Percentiles rank a stretch among this genome's conserved stretches.
Evolutionary conservation across 2,797 vertebrate genomes (phyloP).

Genomic region (Sebastes elongatus): DNA sequence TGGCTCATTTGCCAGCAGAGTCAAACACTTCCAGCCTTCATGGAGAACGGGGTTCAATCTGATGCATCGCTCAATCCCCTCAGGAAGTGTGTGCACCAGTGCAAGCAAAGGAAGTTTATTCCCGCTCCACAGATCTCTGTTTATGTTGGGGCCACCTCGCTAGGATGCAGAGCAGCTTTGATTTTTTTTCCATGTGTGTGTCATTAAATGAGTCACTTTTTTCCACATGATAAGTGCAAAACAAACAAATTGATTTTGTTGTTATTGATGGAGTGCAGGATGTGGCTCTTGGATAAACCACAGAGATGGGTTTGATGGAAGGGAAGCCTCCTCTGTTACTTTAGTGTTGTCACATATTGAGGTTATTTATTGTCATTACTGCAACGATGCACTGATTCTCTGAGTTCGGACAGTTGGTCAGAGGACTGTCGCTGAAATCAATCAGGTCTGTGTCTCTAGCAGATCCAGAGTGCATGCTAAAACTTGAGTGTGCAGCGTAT

Average conservation of each 20-base stretch:
- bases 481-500: neutral
- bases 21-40: slow-evolving; percentile 43
- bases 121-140: slow-evolving; percentile 72
- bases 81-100: slow-evolving; percentile 77
- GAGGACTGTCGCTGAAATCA: neutral
- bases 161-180: slow-evolving; percentile 43
- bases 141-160: slow-evolving; percentile 73
- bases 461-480: neutral
- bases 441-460: neutral
- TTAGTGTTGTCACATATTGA: neutral
- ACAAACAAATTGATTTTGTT: slow-evolving; percentile 69
- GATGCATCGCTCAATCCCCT: slow-evolving; percentile 60
- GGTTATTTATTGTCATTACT: slow-evolving; percentile 3
- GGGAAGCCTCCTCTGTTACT: neutral
- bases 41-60: slow-evolving; percentile 42
- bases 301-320: neutral
- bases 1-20: slow-evolving; percentile 17
- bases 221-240: slow-evolving; percentile 67
- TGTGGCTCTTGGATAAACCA: slow-evolving; percentile 47
- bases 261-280: slow-evolving; percentile 56
- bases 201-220: slow-evolving; percentile 70
- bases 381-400: neutral
- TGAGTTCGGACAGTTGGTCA: neutral
- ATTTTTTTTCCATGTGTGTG: slow-evolving; percentile 32
- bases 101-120: slow-evolving; percentile 77